Evolutionary conservation across 2,113 vertebrate species (phyloP).

Genomic region (Coreoperca whiteheadi): DNA sequence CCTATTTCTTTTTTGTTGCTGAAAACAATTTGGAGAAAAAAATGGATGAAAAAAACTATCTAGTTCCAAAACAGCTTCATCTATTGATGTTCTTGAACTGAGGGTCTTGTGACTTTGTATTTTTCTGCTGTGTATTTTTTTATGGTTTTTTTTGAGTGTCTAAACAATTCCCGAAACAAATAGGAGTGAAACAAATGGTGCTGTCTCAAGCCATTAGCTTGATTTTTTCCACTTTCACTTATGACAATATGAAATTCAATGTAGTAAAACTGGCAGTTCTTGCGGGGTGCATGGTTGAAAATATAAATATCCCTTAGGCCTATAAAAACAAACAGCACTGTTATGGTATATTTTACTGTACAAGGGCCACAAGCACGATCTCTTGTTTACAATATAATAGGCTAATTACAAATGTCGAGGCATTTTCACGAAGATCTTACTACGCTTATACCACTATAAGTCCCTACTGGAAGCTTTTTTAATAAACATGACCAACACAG

Average conservation of each 20-base stretch:
- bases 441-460: background rate
- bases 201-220: background rate
- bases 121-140: background rate
- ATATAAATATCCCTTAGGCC: background rate
- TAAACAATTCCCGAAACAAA: background rate
- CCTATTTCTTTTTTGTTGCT: background rate
- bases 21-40: background rate
- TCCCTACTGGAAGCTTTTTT: background rate
- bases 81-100: background rate
- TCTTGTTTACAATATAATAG: background rate
- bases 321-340: background rate
- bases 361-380: background rate
- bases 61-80: background rate
- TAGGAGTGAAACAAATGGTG: background rate
- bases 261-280: background rate
- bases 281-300: background rate
- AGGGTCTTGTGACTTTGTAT: background rate
- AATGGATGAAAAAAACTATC: background rate
- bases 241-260: background rate
- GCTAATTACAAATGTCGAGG: background rate
- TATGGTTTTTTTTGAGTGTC: background rate
- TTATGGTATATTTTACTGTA: background rate
- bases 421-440: background rate
- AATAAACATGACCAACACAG: slow-evolving; percentile 5
- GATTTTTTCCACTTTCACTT: background rate